Evolutionary conservation across 2,888 invertebrate genomes (phyloP).

Genomic region (Barypeithes pellucidus): DNA sequence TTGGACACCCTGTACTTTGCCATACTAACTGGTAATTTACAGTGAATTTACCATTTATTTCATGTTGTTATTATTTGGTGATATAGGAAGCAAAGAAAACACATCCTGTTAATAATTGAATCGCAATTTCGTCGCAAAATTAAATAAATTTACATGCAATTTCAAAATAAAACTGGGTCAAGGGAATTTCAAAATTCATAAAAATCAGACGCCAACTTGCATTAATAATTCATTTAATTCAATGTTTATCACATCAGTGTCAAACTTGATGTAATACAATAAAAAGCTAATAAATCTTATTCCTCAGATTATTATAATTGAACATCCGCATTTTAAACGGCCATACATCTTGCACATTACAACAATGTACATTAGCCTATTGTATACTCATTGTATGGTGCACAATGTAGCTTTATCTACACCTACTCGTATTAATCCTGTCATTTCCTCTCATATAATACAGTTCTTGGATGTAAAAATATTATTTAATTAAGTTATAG

Average conservation of each 20-base stretch:
- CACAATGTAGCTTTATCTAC: slow-evolving; percentile 46
- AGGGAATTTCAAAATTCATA: not conserved
- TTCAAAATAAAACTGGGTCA: not conserved
- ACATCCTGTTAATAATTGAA: too few relatives aligned
- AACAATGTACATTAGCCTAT: slow-evolving; percentile 43
- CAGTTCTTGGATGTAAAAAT: slow-evolving; percentile 1
- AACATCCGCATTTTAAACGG: slow-evolving; percentile 42
- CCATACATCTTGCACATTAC: slow-evolving; percentile 39
- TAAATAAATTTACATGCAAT: too few relatives aligned
- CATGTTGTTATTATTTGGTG: too few relatives aligned
- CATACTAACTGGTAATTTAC: too few relatives aligned
- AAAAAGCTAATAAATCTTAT: slow-evolving; percentile 39
- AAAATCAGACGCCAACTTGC: not conserved
- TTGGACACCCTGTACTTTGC: too few relatives aligned
- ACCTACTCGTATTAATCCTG: slow-evolving; percentile 44
- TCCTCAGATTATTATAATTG: slow-evolving; percentile 37
- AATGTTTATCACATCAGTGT: slow-evolving; percentile 21
- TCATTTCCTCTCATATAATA: slow-evolving; percentile 35
- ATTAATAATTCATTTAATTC: slow-evolving; percentile 6
- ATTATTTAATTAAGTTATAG: not conserved
- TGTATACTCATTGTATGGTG: slow-evolving; percentile 38
- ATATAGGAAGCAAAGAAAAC: too few relatives aligned
- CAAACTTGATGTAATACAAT: slow-evolving; percentile 33
- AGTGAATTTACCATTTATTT: too few relatives aligned
- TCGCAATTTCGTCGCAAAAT: too few relatives aligned